Base-by-base conservation (phyloP, 2,888 invertebrate genomes). In the Coleophora flavipennella region DNA sequence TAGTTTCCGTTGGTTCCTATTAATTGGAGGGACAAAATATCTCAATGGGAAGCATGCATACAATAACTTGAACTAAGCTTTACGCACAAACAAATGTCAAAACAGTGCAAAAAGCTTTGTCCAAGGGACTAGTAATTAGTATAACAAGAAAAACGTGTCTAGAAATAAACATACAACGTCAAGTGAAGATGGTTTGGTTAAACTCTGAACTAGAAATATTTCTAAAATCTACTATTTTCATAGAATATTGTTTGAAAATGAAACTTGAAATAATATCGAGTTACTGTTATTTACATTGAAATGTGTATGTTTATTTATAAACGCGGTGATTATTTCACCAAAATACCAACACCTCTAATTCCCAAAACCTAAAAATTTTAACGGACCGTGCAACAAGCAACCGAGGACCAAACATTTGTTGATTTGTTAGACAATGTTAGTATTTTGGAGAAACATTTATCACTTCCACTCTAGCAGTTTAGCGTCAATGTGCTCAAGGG, bases 261-360 rank as follows among this genome's bases (percentile, higher is more conserved):
- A n/a, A n/a, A n/a, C n/a, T n/a, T n/a, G n/a, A n/a, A n/a, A n/a
- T n/a, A n/a, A n/a, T n/a, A n/a, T n/a, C n/a, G n/a, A n/a, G n/a
- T n/a, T n/a, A n/a, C n/a, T n/a, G n/a, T 6, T 20, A 3, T 4
- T 20, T 20, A 38, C n/a, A 27, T 39, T 38, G 7, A 12, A 39
- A 50, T 44, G 36, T 50, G 67, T 75, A 83, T 76, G 79, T 78
- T 79, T 72, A 78, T 58, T 46, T 50, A 66, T 59, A 41, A 46
- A 46, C 49, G 62, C 57, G 61, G 63, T 67, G 68, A 65, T 53
- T 54, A 69, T 72, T 81, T 64, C 81, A 77, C 83, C 84, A 83
- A 84, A 84, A 84, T 84, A 84, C 84, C 83, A 84, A 84, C 84
- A 84, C 84, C 84, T 74, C 67, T 70, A 70, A 54, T 55, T 62